Base-by-base conservation (phyloP, 2,888 invertebrate species). In the Argyresthia albistria region DNA sequence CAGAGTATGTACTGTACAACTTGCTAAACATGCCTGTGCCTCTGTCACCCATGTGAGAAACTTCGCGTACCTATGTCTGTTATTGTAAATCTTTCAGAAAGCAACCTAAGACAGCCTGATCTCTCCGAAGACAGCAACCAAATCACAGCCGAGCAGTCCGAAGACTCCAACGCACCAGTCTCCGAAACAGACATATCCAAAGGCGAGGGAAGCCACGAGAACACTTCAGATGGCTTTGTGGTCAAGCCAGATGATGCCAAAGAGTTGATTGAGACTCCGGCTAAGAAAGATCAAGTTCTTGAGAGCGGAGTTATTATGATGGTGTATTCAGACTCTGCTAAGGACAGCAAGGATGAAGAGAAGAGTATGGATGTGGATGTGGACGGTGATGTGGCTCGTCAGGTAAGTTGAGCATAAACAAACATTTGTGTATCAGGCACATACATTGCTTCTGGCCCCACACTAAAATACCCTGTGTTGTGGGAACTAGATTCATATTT, bases 51-150 rank as follows among this genome's bases (percentile, higher is more conserved):
- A 37, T 37, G 43, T 1, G 1, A 43, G 3, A 43, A 12, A 14
- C 8, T 43, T n/a, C 12, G 10, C 11, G 15, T 8, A 43, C 43
- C 43, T 4, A 1, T 15, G 9, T 12, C 15, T 8, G 12, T n/a
- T n/a, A n/a, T n/a, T n/a, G n/a, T n/a, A 25, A 25, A 25, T 25
- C 11, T 11, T 42, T 10, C 42, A 42, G 42, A 42, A 42, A 42
- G 42, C 42, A 42, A 42, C 10, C n/a, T 1, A 6, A 11, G 4
- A 42, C 42, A 25, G 25, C 25, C 25, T 2, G 25, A 25, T 25
- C 25, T 25, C 25, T 60, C n/a, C 65, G 81, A 80, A 82, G 56
- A 76, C 70, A 81, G 76, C 50, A 81, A 76, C 51, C 76, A 72
- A 58, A 72, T 74, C 61, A 67, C 73, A 35, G 71, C 65, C 0